A percentile compares a stretch with the other conserved stretches of the same genome.
Conservation (phyloP, 2,797 vertebrate genomes). For the Percopsis omiscomaycus region DNA sequence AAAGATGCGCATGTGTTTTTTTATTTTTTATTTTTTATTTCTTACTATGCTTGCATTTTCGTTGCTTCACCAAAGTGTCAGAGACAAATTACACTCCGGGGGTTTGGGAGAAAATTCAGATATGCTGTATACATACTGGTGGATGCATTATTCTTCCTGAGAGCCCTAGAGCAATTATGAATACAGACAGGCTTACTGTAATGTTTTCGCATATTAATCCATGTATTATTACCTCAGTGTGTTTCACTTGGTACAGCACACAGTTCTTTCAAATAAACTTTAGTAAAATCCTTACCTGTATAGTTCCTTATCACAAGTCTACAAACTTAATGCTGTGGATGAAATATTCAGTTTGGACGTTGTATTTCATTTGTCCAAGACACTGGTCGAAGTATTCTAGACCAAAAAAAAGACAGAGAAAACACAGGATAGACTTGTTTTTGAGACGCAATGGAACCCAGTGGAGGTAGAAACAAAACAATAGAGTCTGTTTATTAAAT, state of each 20-base stretch:
- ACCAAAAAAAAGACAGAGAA: too few relatives aligned
- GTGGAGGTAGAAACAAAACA: too few relatives aligned
- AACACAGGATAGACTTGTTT: too few relatives aligned
- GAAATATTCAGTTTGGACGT: too few relatives aligned
- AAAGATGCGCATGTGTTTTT: slow-evolving; percentile 2
- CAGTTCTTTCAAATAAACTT: too few relatives aligned
- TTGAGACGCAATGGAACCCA: too few relatives aligned
- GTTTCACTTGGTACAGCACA: slow-evolving; percentile 10
- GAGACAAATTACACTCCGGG: slow-evolving; percentile 57
- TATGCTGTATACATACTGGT: slow-evolving; percentile 50
- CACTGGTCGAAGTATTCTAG: too few relatives aligned
- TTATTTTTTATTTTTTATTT: slow-evolving; percentile 9
- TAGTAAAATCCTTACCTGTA: too few relatives aligned
- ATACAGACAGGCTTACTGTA: slow-evolving; percentile 40
- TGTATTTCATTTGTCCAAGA: too few relatives aligned
- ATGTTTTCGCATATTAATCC: slow-evolving; percentile 28
- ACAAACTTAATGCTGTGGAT: too few relatives aligned
- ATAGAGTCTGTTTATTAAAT: too few relatives aligned
- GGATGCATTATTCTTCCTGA: slow-evolving; percentile 55
- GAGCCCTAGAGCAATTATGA: slow-evolving; percentile 50
- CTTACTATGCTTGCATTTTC: slow-evolving; percentile 51
- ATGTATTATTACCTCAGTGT: neutral
- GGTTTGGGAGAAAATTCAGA: slow-evolving; percentile 50
- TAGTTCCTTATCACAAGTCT: too few relatives aligned
- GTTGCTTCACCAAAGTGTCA: slow-evolving; percentile 43